These are phyloP conservation scores for Zaprionus bogoriensis DNA, from an alignment of 2,888 invertebrate species.

Conservation along the genomic window DNA sequence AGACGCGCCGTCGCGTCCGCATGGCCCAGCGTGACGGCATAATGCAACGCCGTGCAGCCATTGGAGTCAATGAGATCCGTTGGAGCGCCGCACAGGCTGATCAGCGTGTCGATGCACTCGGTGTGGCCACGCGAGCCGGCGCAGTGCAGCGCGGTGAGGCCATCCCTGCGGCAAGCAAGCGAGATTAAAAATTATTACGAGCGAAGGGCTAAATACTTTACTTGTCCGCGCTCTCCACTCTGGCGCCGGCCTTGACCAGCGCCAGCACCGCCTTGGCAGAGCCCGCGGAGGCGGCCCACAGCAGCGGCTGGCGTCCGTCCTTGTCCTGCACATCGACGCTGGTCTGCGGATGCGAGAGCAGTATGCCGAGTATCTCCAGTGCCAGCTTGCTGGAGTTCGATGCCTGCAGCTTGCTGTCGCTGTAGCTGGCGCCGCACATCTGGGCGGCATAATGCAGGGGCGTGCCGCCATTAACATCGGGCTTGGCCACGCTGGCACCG, in stretches of 20 bases:
- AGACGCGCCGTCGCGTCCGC: conserved; percentile 95
- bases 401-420: conserved; percentile 82
- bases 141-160: conserved; percentile 97
- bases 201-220: too few relatives aligned
- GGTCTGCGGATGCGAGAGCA: conserved; percentile 90
- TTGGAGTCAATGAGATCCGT: conserved; percentile 96
- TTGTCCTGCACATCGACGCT: conserved; percentile 94
- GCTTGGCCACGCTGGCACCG: conserved; percentile 93
- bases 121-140: conserved; percentile 98
- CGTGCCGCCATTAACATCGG: conserved; percentile 97
- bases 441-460: conserved; percentile 99
- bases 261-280: conserved; percentile 95
- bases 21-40: conserved; percentile 97
- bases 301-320: conserved; percentile 95
- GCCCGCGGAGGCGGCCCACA: conserved; percentile 99
- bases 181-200: neutral
- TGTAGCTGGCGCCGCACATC: conserved; percentile 93
- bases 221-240: conserved; percentile 92
- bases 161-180: conserved; percentile 89
- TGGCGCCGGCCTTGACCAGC: conserved; percentile 93
- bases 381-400: conserved; percentile 80
- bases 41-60: conserved; percentile 97
- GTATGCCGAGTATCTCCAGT: conserved; percentile 88
- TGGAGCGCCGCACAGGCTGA: conserved; percentile 93
- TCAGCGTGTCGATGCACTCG: conserved; percentile 93